phyloP scores from a whole-genome alignment of 2,797 vertebrate genomes.

The Cryptoprocta ferox region DNA sequence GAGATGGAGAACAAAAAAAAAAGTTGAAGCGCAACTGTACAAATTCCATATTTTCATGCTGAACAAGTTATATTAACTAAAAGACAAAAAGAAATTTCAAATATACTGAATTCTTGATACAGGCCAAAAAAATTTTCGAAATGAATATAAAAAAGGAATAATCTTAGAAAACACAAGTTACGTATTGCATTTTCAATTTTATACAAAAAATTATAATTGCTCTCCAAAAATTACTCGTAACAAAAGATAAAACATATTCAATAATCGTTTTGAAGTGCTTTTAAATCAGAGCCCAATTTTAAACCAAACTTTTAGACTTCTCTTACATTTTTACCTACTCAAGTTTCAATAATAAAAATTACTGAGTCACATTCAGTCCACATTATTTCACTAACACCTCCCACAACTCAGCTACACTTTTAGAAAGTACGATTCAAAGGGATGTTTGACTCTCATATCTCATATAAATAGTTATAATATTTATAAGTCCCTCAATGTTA shows the following conservation, averaged over 20 bases:
- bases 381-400: slow-evolving; percentile 38
- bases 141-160: not conserved
- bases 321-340: slow-evolving; percentile 50
- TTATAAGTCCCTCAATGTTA: not conserved
- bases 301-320: not conserved
- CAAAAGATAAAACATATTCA: not conserved
- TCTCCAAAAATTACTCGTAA: not conserved
- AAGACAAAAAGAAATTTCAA: slow-evolving; percentile 1
- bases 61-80: not conserved
- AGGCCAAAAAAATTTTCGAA: not conserved
- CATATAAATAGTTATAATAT: slow-evolving; percentile 11
- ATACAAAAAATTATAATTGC: not conserved
- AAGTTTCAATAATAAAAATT: slow-evolving; percentile 50
- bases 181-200: not conserved
- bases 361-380: not conserved
- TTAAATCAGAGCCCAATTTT: not conserved
- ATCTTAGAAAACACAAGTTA: not conserved
- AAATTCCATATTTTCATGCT: not conserved
- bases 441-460: not conserved
- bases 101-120: not conserved
- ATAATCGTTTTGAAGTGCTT: not conserved
- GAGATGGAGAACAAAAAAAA: not conserved
- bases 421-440: slow-evolving; percentile 47
- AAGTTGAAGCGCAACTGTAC: not conserved
- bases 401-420: slow-evolving; percentile 40